Conservation (phyloP, 2,113 vertebrate genomes). For the Elaphurus davidianus region DNA sequence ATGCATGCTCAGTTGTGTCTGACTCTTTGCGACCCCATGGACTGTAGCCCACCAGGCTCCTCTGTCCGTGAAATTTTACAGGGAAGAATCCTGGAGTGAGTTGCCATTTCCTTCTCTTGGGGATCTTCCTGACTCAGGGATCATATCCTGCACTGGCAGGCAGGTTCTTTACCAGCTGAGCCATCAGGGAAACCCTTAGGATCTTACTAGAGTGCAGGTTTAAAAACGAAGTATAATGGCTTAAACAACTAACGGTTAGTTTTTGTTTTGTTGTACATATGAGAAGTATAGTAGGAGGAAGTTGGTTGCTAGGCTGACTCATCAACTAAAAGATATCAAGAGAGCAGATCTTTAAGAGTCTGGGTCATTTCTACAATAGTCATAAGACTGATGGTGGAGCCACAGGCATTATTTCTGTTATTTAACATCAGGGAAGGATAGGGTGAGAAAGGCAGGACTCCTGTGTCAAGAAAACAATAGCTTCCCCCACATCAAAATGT, state of each 20-base stretch:
- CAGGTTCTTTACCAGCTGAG: background rate
- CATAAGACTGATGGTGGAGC: too few relatives aligned
- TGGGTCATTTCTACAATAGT: background rate
- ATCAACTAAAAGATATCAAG: background rate
- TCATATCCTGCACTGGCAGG: background rate
- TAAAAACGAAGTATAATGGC: background rate
- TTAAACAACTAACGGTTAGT: background rate
- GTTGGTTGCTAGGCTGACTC: background rate
- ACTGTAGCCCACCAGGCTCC: background rate
- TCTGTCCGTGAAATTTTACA: background rate
- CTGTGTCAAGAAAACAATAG: background rate
- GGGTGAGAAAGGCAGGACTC: background rate
- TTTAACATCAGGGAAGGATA: background rate
- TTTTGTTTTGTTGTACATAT: background rate
- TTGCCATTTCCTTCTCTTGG: background rate
- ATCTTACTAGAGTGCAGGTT: background rate
- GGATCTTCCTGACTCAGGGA: background rate
- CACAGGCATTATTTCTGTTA: background rate
- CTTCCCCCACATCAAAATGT: background rate
- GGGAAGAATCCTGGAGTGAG: background rate
- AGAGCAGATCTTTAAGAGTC: background rate
- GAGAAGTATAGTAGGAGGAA: background rate
- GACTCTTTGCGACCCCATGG: background rate
- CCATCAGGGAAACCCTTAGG: background rate
- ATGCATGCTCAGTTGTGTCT: fast-evolving